Percentiles rank a stretch among this genome's conserved stretches.
phyloP scores from a whole-genome alignment of 2,797 vertebrate species.

The Malacoctenus gilli region DNA sequence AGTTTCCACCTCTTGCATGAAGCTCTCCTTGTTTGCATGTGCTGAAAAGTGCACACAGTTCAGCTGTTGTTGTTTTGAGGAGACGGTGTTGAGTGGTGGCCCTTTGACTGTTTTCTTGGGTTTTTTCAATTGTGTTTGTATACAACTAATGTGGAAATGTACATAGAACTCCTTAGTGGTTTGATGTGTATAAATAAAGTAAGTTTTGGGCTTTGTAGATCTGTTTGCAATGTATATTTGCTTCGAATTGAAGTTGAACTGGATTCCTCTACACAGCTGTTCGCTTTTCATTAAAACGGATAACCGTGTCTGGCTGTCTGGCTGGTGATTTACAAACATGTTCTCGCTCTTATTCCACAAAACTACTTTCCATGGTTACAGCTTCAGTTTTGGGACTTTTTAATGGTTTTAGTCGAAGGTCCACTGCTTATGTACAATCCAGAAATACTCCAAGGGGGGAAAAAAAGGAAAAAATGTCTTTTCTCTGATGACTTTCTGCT shows the following conservation, averaged over 20 bases:
- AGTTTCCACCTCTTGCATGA: slow-evolving; percentile 63
- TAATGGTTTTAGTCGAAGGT: too few species aligned
- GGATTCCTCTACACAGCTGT: slow-evolving; percentile 72
- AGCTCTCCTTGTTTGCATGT: slow-evolving; percentile 68
- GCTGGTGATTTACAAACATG: too few species aligned
- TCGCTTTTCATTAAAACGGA: slow-evolving; percentile 79
- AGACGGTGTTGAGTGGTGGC: slow-evolving; percentile 56
- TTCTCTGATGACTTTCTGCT: too few species aligned
- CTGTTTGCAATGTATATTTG: slow-evolving; percentile 81
- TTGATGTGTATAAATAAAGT: slow-evolving; percentile 76
- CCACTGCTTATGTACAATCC: too few species aligned
- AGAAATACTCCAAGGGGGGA: too few species aligned
- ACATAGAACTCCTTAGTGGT: slow-evolving; percentile 69
- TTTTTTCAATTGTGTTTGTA: slow-evolving; percentile 68
- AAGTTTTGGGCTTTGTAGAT: slow-evolving; percentile 70
- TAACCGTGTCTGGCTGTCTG: slow-evolving; percentile 32
- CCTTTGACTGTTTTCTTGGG: slow-evolving; percentile 48
- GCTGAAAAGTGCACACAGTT: slow-evolving; percentile 63
- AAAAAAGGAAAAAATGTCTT: too few species aligned
- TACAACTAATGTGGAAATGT: slow-evolving; percentile 68
- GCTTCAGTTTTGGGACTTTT: too few species aligned
- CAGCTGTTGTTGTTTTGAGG: slow-evolving; percentile 60
- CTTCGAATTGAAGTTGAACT: slow-evolving; percentile 69
- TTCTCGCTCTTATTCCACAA: too few species aligned
- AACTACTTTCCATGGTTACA: too few species aligned